Conservation (phyloP, 2,888 invertebrate genomes). For the Folsomia candida region DNA sequence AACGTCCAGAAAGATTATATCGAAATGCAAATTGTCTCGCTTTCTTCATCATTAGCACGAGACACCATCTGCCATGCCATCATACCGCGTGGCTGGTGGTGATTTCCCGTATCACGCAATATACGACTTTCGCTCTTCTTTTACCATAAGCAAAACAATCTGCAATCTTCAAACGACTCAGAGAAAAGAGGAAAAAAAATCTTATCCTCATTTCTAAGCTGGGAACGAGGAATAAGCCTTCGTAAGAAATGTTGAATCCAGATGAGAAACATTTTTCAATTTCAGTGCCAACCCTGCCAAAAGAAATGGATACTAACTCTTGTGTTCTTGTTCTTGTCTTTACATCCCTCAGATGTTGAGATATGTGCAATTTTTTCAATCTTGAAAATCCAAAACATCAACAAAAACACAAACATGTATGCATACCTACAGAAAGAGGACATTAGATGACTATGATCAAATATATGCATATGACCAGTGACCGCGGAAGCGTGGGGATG, state of each 20-base stretch:
- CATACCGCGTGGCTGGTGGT: no score
- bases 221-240: no score
- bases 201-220: no score
- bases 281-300: background rate
- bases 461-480: no score
- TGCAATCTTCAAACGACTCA: background rate
- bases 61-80: background rate
- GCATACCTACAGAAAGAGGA: background rate
- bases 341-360: background rate
- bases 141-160: background rate
- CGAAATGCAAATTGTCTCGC: background rate
- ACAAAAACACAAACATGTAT: background rate
- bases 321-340: background rate
- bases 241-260: background rate
- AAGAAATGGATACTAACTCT: background rate
- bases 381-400: background rate
- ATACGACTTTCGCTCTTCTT: background rate
- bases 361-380: background rate
- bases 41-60: background rate
- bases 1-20: no score
- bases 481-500: no score
- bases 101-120: no score
- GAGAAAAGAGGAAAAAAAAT: no score
- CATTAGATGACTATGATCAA: no score
- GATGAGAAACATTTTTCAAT: background rate